Evolutionary conservation across 2,888 invertebrate genomes (phyloP).

Genomic region (Metalampra italica): DNA sequence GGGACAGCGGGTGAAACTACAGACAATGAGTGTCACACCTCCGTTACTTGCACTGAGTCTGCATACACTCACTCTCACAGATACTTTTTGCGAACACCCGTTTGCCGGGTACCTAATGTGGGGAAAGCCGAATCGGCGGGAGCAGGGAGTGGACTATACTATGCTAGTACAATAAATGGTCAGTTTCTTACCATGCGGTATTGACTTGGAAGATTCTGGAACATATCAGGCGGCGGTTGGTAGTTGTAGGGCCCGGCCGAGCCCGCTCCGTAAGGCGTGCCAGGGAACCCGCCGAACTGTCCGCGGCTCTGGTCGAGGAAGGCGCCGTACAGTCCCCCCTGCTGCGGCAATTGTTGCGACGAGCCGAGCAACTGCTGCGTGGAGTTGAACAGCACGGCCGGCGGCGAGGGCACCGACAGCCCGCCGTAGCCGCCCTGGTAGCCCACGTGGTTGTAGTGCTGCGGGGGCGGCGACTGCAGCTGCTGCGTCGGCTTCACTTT

Average conservation of each 20-base stretch:
- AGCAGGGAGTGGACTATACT: too few relatives aligned
- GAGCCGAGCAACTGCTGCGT: conserved; percentile 79
- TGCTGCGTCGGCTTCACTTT: conserved; percentile 93
- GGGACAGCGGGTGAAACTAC: too few relatives aligned
- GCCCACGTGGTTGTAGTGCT: conserved; percentile 82
- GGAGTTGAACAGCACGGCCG: conserved; percentile 89
- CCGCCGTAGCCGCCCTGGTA: conserved; percentile 88
- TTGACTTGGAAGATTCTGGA: conserved; percentile 68
- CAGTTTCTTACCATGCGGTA: conserved; percentile 62
- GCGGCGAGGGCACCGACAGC: conserved; percentile 92
- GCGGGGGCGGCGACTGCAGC: conserved; percentile 83
- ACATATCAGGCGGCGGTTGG: conserved; percentile 82
- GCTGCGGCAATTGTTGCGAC: conserved; percentile 81
- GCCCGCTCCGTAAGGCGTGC: conserved; percentile 82
- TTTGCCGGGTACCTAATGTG: too few relatives aligned
- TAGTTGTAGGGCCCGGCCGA: conserved; percentile 86
- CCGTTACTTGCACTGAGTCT: too few relatives aligned
- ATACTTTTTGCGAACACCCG: too few relatives aligned
- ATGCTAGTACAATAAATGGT: too few relatives aligned
- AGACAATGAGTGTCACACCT: too few relatives aligned
- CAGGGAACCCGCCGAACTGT: conserved; percentile 89
- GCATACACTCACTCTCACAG: too few relatives aligned
- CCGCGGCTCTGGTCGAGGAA: conserved; percentile 88
- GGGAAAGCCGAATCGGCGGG: too few relatives aligned
- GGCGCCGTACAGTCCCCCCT: conserved; percentile 88